These are phyloP conservation scores for Sarcophilus harrisii DNA, from an alignment of 2,797 vertebrate species.

Conservation along the genomic window DNA sequence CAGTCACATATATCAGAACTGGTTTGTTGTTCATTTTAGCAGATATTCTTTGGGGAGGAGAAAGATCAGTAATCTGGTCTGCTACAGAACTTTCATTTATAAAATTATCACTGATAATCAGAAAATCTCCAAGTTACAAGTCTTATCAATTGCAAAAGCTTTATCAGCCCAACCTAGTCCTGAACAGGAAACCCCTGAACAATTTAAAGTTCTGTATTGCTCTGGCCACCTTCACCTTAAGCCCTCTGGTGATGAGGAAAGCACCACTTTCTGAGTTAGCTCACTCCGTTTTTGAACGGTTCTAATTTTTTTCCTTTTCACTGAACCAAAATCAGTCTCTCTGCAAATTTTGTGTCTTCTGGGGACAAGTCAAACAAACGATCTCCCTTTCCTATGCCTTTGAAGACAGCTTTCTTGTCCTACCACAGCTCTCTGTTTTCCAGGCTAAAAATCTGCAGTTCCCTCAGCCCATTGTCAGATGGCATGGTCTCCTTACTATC, in stretches of 20 bases:
- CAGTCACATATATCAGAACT: too few relatives aligned
- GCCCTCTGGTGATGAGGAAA: neutral
- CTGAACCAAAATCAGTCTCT: neutral
- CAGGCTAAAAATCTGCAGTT: neutral
- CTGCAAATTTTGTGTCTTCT: neutral
- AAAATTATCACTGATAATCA: too few relatives aligned
- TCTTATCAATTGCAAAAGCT: too few relatives aligned
- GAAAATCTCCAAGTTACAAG: too few relatives aligned
- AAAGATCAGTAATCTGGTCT: too few relatives aligned
- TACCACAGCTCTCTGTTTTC: neutral
- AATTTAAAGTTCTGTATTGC: neutral
- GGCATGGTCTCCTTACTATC: neutral
- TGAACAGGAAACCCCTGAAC: too few relatives aligned
- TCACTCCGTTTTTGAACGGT: neutral
- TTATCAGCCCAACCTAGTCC: too few relatives aligned
- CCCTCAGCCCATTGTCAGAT: neutral
- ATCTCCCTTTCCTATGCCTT: neutral
- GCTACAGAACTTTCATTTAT: too few relatives aligned
- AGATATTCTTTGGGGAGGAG: too few relatives aligned
- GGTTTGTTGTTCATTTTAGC: too few relatives aligned
- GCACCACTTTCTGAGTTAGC: neutral
- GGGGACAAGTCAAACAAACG: neutral
- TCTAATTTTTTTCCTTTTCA: neutral
- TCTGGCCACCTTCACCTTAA: neutral
- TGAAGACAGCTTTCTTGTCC: neutral